Evolutionary conservation across 2,797 vertebrate species (phyloP), one percentile per base, ranked within the genome.

Genomic region (Anisognathus igniventris): DNA sequence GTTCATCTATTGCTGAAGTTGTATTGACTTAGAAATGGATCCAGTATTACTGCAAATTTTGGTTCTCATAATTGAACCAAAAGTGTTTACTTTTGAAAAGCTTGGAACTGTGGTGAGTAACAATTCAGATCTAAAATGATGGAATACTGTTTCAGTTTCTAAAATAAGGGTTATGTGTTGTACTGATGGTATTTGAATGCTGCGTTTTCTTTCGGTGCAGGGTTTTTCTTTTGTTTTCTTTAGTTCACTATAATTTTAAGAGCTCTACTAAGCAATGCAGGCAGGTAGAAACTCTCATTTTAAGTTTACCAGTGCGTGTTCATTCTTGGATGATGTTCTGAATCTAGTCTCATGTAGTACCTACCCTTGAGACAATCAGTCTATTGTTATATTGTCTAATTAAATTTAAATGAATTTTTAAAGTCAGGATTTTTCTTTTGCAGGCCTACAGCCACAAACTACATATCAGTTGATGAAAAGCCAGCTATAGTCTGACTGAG

Each of bases 141-240:
- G 16, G 22, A 86, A 47, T 48, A 47, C 23, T 68, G 15, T 35
- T 86, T 62, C 31, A 53, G 8, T 82, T 91, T 92, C 27, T 61
- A 4, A 47, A 7, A 8, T 44, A 78, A 66, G 21, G 18, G 42
- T 82, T 44, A 15, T 39, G 30, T 65, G 8, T 61, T 68, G 14
- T 51, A 65, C 44, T 62, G 71, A 40, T 23, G 11, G 8, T 67
- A 39, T 73, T 87, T 68, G 50, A 85, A 50, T 0, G 0, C 7
- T 62, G 14, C 0, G 1, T 2, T 4, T 30, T 72, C 40, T 66
- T 31, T 4, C 7, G 1, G 6, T 9, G 21, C 2, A 5, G 6
- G 1, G 4, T 31, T 31, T 53, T 30, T 17, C 27, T 48, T 35
- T 35, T 24, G 14, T 48, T 51, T 9, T 22, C 10, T 72, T 60